Percentiles rank a stretch among this genome's conserved stretches.
These are phyloP conservation scores for Chamaea fasciata DNA, from an alignment of 2,113 vertebrate species.

Conservation along the genomic window DNA sequence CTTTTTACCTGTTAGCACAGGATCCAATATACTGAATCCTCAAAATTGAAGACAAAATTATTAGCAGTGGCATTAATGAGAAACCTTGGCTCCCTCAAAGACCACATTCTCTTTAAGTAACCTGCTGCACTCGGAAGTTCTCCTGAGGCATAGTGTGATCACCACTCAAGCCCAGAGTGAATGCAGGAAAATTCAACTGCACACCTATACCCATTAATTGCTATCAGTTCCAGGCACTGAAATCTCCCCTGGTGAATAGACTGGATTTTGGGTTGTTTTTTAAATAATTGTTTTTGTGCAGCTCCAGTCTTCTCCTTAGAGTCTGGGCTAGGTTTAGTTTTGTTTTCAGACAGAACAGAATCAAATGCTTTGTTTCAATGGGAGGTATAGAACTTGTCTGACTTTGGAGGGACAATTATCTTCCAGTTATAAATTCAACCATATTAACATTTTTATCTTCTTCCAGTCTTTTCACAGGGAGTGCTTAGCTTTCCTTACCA, in stretches of 20 bases:
- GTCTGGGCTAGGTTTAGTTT: neutral
- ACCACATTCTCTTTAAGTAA: neutral
- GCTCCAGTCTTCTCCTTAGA: neutral
- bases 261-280: neutral
- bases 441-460: neutral
- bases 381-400: neutral
- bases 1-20: neutral
- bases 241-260: neutral
- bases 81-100: neutral
- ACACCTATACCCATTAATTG: neutral
- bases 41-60: neutral
- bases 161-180: neutral
- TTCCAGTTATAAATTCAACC: neutral
- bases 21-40: neutral
- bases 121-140: neutral
- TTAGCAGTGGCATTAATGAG: neutral
- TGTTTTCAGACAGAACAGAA: neutral
- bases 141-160: neutral
- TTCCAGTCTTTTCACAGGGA: neutral
- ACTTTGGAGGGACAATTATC: neutral
- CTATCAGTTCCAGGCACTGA: neutral
- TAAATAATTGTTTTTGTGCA: neutral
- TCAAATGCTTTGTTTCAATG: neutral
- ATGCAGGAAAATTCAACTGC: neutral
- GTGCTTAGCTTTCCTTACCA: conserved; percentile 74